Evolutionary conservation across 1,140 invertebrate genomes (phyloP), one percentile per base, ranked within the genome.

Genomic region (Globodera rostochiensis): DNA sequence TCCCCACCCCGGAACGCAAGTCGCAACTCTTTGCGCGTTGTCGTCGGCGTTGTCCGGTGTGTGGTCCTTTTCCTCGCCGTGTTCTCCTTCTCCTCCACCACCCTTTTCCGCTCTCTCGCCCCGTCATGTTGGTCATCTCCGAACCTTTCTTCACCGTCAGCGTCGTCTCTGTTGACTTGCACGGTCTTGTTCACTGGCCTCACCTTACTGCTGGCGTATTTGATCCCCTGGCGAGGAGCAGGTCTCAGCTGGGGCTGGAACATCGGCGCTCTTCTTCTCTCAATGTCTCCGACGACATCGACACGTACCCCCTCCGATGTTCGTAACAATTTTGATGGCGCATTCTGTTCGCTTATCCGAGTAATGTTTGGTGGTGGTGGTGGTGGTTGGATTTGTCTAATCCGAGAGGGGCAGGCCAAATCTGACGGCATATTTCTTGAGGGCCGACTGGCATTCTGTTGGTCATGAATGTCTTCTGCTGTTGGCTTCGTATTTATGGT

Each of bases 161-260:
- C 69, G 7, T 71, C 69, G 36, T 36, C 36, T 3, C 36, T 36
- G 36, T 36, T 36, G 36, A 36, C 36, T 36, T 36, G 36, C 36
- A 36, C 36, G 36, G 36, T 36, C 36, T 36, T 36, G 36, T 36
- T 13, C 69, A 71, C 69, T 21, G 69, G 69, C 9, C 69, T 36
- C 69, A 71, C 69, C 13, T 71, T 71, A 19, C 46, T 71, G 25
- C 69, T 71, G 36, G 69, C 46, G 69, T 71, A 71, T 47, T 47
- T 36, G 36, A 71, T 9, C 25, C 6, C 21, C 36, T 25, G 69
- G 69, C n/a, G 6, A 36, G 11, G 25, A 9, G 46, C 69, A 36
- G 25, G 4, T 13, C 57, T 6, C 57, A 64, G 19, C 19, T 64
- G 57, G 5, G 13, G 57, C 19, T 19, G 57, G 36, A 36, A 36